Conservation (phyloP, 2,113 vertebrate genomes). For the Mustelus asterias region DNA sequence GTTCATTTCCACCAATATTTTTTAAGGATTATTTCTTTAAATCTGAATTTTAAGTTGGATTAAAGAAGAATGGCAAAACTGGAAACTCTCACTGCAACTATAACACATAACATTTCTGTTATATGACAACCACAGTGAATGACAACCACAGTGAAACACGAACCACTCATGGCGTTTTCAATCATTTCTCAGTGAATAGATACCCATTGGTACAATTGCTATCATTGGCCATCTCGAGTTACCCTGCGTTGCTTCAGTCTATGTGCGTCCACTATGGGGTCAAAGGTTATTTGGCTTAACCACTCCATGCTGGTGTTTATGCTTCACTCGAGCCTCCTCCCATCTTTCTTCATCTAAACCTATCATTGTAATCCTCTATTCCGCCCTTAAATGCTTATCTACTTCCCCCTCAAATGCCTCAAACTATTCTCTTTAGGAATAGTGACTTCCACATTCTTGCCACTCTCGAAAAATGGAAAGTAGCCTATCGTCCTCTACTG, state of each 20-base stretch:
- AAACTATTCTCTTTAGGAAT: too few relatives aligned
- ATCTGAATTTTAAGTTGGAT: slow-evolving; percentile 9
- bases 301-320: background rate
- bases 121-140: background rate
- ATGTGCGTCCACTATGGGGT: background rate
- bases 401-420: background rate
- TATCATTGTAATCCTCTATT: background rate
- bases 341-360: background rate
- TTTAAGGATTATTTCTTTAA: background rate
- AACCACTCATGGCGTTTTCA: background rate
- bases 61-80: background rate
- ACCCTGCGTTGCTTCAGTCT: background rate
- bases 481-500: too few relatives aligned
- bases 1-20: background rate
- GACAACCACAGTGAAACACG: too few relatives aligned
- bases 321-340: background rate
- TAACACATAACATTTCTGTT: background rate
- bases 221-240: background rate
- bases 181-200: background rate
- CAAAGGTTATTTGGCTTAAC: background rate
- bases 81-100: background rate
- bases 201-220: background rate
- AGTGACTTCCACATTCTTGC: too few relatives aligned
- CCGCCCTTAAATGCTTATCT: background rate
- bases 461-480: too few relatives aligned